Base-by-base conservation (phyloP, 2,888 invertebrate genomes). In the Euclidia mi region DNA sequence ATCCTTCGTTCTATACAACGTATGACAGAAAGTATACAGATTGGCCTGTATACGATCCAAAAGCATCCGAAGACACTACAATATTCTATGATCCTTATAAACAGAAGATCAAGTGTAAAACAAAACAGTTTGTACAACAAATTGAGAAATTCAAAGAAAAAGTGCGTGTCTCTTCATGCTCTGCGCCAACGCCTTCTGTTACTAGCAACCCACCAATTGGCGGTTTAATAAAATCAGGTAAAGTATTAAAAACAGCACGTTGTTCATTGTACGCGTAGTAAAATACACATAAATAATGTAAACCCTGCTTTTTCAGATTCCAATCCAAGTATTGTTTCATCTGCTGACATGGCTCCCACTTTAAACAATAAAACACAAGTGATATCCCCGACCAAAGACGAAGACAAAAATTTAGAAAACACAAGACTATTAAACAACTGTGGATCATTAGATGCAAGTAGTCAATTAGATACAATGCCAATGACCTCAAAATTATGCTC, bases 1-100 rank as follows among this genome's bases (percentile, higher is more conserved):
- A 69, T 20, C 55, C 76, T 25, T 58, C 74, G 2, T 68, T 62
- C 12, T 50, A 56, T 28, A 25, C 65, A 28, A 25, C 65, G 28
- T 42, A 63, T 10, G 48, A 75, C 32, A 37, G 46, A 45, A 46
- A 47, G 3, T 46, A 66, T 2, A 41, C 59, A 18, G 46, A 47
- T 35, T 51, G 59, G 14, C 42, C 20, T 18, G 32, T 7, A 41
- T 49, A 47, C 9, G 60, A 40, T 3, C 7, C 52, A 2, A 64
- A 60, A 43, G 1, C 4, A 17, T 57, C 34, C 42, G 45, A 57
- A 35, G 51, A 31, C 14, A n/a, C 1, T 9, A 46, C 32, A 12
- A 42, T 40, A 28, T 37, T 51, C 42, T 31, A 44, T 17, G 44
- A 32, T 38, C 45, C 46, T 14, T 29, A 40, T 11, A 46, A 46